Evolutionary conservation across 2,888 invertebrate species (phyloP), one percentile per base, ranked within the genome.

Genomic region (Parnassius smintheus): DNA sequence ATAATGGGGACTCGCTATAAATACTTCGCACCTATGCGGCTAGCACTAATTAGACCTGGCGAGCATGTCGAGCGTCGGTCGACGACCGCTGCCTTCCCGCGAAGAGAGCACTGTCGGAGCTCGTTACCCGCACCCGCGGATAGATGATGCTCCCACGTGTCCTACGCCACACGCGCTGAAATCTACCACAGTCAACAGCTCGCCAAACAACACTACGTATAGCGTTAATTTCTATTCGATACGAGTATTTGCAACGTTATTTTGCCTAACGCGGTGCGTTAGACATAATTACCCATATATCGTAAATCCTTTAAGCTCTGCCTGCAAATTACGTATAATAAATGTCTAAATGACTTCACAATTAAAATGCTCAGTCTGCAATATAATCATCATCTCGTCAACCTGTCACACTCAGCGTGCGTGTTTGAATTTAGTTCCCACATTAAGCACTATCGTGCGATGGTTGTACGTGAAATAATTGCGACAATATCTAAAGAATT

Each of bases 1-100:
- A 76, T 77, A 35, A 66, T 72, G 77, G 82, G 81, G 73, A 77
- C 71, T 67, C 65, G 71, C 69, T 70, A 67, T 72, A 70, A 73
- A 74, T 72, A 70, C 69, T 51, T 2, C 12, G 46, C 52, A 64
- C 59, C 63, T 44, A 71, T 72, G 70, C 58, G 62, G 55, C 50
- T 44, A 59, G 70, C 71, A 78, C 76, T 84, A 86, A 83, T 83
- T 84, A 78, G 77, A 77, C 76, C 75, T 71, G 75, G 73, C 73
- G 69, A 74, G 77, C 75, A 80, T 78, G 82, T 80, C 79, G 80
- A 75, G 71, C 71, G 64, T 62, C 78, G 86, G 86, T 85, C 86
- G 80, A 72, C 79, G 86, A 86, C 86, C 86, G 82, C 73, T 59
- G 62, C 59, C 59, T 45, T 58, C 50, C 18, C 62, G 54, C 2